Conservation (phyloP, 1,140 invertebrate species). For the Drosophila micromelanica region DNA sequence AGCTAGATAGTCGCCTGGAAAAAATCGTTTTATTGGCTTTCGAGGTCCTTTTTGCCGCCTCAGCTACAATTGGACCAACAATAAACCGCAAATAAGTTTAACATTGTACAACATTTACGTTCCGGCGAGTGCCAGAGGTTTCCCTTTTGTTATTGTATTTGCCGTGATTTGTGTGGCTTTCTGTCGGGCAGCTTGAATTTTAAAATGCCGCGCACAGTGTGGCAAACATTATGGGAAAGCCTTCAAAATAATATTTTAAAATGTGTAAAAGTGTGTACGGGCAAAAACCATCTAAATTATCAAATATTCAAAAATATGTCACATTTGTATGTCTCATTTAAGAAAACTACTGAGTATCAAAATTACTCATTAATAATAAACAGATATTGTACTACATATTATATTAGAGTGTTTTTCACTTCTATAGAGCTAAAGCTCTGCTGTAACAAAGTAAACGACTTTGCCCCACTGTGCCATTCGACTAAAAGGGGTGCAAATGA, state of each 20-base stretch:
- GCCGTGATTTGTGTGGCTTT: conserved; percentile 73
- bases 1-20: conserved; percentile 44
- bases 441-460: no score
- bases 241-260: no score
- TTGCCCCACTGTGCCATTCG: conserved; percentile 40
- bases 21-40: conserved; percentile 84
- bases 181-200: conserved; percentile 60
- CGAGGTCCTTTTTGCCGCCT: conserved; percentile 77
- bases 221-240: background rate
- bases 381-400: no score
- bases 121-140: conserved; percentile 49
- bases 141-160: conserved; percentile 77
- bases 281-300: no score
- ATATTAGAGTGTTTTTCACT: no score
- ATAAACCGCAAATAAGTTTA: conserved; percentile 81
- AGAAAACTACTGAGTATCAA: no score
- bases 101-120: conserved; percentile 59
- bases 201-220: conserved; percentile 67
- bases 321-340: no score
- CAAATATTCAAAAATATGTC: no score
- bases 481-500: conserved; percentile 76
- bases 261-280: no score
- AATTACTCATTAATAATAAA: no score
- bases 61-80: conserved; percentile 52
- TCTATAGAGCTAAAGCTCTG: no score